phyloP scores from a whole-genome alignment of 2,888 invertebrate genomes.

The Drosophila infuscata region DNA sequence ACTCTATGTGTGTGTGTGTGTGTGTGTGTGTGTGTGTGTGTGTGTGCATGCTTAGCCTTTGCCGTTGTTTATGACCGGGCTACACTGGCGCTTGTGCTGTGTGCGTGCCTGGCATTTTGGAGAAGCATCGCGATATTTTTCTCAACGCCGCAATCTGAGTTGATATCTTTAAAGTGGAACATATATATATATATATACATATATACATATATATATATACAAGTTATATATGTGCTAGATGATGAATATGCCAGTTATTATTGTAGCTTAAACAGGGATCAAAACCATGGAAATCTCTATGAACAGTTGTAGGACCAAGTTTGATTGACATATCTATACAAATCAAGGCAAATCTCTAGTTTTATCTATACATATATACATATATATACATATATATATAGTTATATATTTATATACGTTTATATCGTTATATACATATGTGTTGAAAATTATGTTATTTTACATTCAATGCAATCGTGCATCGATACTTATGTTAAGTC shows the following conservation, averaged over 20 bases:
- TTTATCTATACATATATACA: neutral
- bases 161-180: constrained; percentile 71
- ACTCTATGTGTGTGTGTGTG: constrained; percentile 15
- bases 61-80: constrained; percentile 71
- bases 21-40: constrained; percentile 31
- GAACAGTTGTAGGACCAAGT: neutral
- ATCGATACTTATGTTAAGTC: no score
- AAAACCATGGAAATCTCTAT: no score
- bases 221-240: constrained; percentile 1
- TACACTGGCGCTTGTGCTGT: constrained; percentile 64
- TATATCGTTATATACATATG: neutral
- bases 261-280: neutral
- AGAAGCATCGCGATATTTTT: constrained; percentile 67
- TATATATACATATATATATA: neutral
- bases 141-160: constrained; percentile 74
- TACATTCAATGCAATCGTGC: no score
- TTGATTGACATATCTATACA: neutral
- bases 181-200: constrained; percentile 15
- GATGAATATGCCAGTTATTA: constrained; percentile 31
- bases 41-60: constrained; percentile 48
- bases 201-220: neutral
- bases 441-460: no score
- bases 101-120: constrained; percentile 72
- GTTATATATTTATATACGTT: no score
- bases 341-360: neutral